These are phyloP conservation scores for Meloidogyne exigua DNA, from an alignment of 1,140 invertebrate species.

Conservation along the genomic window DNA sequence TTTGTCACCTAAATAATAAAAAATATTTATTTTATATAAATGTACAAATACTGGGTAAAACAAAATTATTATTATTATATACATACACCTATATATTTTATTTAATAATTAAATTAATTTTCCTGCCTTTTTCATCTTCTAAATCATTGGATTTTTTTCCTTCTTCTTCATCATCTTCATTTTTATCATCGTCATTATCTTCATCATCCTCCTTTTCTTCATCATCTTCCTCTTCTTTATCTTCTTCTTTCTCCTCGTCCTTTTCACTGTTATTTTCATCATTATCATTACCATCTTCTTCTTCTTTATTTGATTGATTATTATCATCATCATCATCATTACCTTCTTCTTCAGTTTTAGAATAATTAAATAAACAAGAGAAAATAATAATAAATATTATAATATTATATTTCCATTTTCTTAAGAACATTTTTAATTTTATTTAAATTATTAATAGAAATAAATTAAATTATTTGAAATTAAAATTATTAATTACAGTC, in stretches of 20 bases:
- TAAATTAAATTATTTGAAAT: too few relatives aligned
- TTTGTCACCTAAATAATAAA: too few relatives aligned
- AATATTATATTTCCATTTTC: not conserved
- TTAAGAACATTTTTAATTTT: not conserved
- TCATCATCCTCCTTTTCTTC: not conserved
- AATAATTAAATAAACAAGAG: not conserved
- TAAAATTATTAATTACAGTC: too few relatives aligned
- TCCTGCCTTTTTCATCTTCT: not conserved
- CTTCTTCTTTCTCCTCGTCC: not conserved
- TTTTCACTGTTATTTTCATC: not conserved
- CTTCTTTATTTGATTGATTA: not conserved
- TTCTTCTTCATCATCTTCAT: not conserved
- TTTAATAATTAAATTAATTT: not conserved
- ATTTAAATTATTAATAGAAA: not conserved
- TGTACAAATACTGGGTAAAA: too few relatives aligned
- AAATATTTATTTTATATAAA: too few relatives aligned
- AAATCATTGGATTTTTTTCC: not conserved
- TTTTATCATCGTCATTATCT: not conserved
- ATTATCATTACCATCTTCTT: not conserved
- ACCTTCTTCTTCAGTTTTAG: conserved; percentile 1
- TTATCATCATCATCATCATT: not conserved
- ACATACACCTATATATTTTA: too few relatives aligned
- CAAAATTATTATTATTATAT: too few relatives aligned
- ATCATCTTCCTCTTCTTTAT: not conserved
- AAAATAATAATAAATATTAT: not conserved